phyloP scores from a whole-genome alignment of 2,797 vertebrate species.

The Micropoecilia bifurca region DNA sequence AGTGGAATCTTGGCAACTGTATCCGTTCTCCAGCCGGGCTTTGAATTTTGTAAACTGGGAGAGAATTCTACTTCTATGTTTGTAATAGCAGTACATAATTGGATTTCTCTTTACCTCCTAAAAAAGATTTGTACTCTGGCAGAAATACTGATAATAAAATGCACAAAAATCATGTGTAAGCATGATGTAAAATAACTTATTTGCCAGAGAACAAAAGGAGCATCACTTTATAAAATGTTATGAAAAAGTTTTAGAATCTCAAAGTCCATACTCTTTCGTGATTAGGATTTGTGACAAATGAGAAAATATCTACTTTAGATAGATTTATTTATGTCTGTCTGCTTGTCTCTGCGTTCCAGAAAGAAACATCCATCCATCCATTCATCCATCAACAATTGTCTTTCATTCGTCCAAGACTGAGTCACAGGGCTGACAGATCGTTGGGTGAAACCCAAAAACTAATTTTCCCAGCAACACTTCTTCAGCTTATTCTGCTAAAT shows the following conservation, averaged over 20 bases:
- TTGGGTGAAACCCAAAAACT: not conserved
- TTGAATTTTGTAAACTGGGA: not conserved
- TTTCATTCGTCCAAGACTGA: not conserved
- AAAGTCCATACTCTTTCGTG: not conserved
- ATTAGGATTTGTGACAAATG: not conserved
- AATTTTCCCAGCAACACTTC: not conserved
- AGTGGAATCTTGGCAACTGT: constrained; percentile 25
- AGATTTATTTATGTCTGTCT: not conserved
- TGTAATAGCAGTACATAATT: not conserved
- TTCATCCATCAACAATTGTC: not conserved
- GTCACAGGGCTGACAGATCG: not conserved
- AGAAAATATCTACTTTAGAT: not conserved
- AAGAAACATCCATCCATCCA: not conserved
- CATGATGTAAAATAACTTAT: not conserved
- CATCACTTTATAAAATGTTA: not conserved
- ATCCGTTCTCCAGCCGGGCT: not conserved
- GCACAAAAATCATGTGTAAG: not conserved
- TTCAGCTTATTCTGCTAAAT: not conserved
- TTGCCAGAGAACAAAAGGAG: not conserved
- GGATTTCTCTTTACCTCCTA: not conserved
- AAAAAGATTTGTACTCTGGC: not conserved
- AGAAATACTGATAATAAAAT: not conserved
- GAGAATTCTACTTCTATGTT: not conserved
- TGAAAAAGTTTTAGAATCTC: not conserved
- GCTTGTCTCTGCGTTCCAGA: not conserved